phyloP scores from a whole-genome alignment of 2,113 vertebrate genomes.

The Morone saxatilis region DNA sequence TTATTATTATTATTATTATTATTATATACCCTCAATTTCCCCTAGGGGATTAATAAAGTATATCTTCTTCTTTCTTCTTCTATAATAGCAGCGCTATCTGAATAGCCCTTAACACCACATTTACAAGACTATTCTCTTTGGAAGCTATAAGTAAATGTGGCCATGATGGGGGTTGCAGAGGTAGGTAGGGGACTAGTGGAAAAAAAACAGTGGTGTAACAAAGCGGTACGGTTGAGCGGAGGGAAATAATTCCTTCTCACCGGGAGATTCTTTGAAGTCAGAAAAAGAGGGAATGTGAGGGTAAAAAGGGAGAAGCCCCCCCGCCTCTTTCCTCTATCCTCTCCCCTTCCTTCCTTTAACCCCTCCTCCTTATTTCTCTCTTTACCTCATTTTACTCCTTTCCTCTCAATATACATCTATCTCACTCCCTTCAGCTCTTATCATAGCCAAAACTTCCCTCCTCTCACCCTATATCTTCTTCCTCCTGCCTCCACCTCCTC shows the following conservation, averaged over 20 bases:
- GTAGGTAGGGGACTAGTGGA: slow-evolving; percentile 6
- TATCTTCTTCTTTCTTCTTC: not conserved
- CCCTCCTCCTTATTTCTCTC: slow-evolving; percentile 9
- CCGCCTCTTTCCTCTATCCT: slow-evolving; percentile 26
- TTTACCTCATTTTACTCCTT: slow-evolving; percentile 28
- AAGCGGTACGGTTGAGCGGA: slow-evolving; percentile 61
- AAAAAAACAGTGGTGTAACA: slow-evolving; percentile 38
- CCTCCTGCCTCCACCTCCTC: not conserved
- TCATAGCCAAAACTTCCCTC: slow-evolving; percentile 25
- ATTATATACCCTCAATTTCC: too few species aligned
- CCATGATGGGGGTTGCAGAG: slow-evolving; percentile 22
- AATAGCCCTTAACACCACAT: slow-evolving; percentile 20
- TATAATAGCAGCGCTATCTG: not conserved
- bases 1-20: too few species aligned
- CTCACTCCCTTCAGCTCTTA: slow-evolving; percentile 19
- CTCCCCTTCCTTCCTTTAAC: slow-evolving; percentile 27
- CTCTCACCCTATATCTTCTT: not conserved
- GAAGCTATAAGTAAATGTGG: slow-evolving; percentile 36
- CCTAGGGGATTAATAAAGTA: too few species aligned
- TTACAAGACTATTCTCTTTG: slow-evolving; percentile 35
- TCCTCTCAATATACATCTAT: slow-evolving; percentile 11
- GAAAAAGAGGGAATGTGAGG: slow-evolving; percentile 60
- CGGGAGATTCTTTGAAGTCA: slow-evolving; percentile 76
- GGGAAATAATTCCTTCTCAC: slow-evolving; percentile 73
- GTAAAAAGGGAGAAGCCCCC: slow-evolving; percentile 27